These are phyloP conservation scores for Eupithecia abbreviata DNA, from an alignment of 2,888 invertebrate species.

Conservation along the genomic window DNA sequence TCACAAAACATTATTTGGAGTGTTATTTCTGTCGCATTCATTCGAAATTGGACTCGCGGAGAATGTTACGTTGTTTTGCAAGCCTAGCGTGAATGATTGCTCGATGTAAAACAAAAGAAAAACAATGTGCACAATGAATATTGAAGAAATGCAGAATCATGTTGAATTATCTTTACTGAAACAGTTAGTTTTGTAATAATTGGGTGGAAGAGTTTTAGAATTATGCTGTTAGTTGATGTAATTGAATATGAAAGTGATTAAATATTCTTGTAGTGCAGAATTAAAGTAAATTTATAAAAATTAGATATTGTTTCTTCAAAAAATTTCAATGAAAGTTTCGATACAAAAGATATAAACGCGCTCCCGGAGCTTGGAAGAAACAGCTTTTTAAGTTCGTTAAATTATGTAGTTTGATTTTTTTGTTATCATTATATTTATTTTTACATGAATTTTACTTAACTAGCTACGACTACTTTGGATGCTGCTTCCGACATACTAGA, in stretches of 20 bases:
- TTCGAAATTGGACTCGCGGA: background rate
- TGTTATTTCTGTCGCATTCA: conserved; percentile 2
- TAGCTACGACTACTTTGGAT: background rate
- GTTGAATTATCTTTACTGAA: background rate
- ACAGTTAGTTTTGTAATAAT: background rate
- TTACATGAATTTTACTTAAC: background rate
- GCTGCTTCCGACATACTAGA: background rate
- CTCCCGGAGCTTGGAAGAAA: background rate
- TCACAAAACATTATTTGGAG: background rate
- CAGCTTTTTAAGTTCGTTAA: background rate
- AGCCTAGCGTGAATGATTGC: conserved; percentile 4
- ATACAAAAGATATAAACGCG: conserved; percentile 9
- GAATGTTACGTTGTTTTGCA: background rate
- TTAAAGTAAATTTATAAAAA: background rate
- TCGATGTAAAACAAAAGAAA: conserved; percentile 3
- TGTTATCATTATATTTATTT: background rate
- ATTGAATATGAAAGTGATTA: background rate
- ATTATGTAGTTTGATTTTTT: background rate
- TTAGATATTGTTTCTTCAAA: too few species aligned
- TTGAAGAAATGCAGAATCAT: background rate
- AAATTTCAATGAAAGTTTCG: background rate
- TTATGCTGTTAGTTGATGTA: background rate
- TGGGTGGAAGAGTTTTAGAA: background rate
- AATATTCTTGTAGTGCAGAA: background rate
- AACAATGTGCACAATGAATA: background rate